A percentile compares a stretch with the other conserved stretches of the same genome.
Evolutionary conservation across 2,888 invertebrate species (phyloP).

Genomic region (Andrena fulva): DNA sequence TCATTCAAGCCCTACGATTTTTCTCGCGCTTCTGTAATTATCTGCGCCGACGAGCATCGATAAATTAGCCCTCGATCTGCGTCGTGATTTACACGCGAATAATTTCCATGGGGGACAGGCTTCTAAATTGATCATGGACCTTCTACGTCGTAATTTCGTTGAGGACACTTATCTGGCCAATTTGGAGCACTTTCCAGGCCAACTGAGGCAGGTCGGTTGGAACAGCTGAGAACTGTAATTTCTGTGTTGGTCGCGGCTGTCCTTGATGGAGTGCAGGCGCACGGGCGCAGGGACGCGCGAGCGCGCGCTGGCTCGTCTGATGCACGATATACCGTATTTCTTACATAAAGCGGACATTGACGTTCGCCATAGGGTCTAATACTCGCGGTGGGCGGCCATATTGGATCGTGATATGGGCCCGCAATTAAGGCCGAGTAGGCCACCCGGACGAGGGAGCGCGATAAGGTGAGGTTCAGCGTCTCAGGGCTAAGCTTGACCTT

Average conservation of each 20-base stretch:
- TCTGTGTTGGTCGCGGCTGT: slow-evolving; percentile 54
- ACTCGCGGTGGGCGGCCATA: slow-evolving; percentile 84
- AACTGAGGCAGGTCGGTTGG: slow-evolving; percentile 9
- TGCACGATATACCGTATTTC: slow-evolving; percentile 71
- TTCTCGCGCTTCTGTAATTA: slow-evolving; percentile 21
- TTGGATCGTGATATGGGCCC: slow-evolving; percentile 84
- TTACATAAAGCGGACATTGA: slow-evolving; percentile 76
- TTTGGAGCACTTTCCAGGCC: slow-evolving; percentile 19
- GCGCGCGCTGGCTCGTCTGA: slow-evolving; percentile 38
- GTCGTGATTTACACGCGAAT: slow-evolving; percentile 16
- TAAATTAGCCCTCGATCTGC: slow-evolving; percentile 25
- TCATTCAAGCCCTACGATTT: slow-evolving; percentile 8
- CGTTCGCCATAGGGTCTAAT: slow-evolving; percentile 75
- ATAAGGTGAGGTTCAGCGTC: slow-evolving; percentile 82
- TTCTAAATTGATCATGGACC: not conserved
- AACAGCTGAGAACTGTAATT: slow-evolving; percentile 38
- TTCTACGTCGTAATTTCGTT: not conserved
- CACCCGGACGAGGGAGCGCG: slow-evolving; percentile 83
- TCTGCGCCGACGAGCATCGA: not conserved
- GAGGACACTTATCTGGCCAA: not conserved
- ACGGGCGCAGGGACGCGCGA: too few relatives aligned
- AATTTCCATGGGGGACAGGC: too few relatives aligned
- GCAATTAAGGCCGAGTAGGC: slow-evolving; percentile 85
- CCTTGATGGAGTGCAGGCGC: slow-evolving; percentile 52
- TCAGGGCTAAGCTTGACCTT: slow-evolving; percentile 82